These are phyloP conservation scores for Amiota minor DNA, from an alignment of 2,888 invertebrate genomes.

Conservation along the genomic window DNA sequence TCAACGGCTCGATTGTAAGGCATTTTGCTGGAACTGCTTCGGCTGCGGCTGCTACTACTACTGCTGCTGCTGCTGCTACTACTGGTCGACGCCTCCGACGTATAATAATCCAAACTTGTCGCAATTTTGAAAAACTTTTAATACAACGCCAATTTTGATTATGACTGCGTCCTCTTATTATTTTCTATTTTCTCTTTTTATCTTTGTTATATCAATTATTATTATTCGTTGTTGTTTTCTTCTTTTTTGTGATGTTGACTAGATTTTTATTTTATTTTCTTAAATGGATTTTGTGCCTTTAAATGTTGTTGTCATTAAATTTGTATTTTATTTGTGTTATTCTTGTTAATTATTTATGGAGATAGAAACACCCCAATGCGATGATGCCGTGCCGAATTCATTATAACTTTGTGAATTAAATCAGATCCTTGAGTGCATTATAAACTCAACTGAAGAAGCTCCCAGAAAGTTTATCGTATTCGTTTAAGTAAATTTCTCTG, in stretches of 20 bases:
- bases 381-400: constrained; percentile 73
- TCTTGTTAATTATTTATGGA: constrained; percentile 63
- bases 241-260: constrained; percentile 50
- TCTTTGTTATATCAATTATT: constrained; percentile 22
- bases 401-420: constrained; percentile 64
- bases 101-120: constrained; percentile 27
- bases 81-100: constrained; percentile 25
- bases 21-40: constrained; percentile 59
- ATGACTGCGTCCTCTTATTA: too few species aligned
- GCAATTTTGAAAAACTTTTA: constrained; percentile 18
- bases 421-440: constrained; percentile 68
- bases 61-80: constrained; percentile 13
- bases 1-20: constrained; percentile 72
- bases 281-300: constrained; percentile 26
- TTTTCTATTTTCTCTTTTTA: constrained; percentile 4
- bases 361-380: constrained; percentile 74
- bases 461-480: not conserved
- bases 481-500: constrained; percentile 37
- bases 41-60: not conserved
- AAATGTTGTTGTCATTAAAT: not conserved
- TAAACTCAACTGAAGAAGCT: constrained; percentile 28
- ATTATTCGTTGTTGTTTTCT: not conserved
- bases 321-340: constrained; percentile 33
- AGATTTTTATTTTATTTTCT: constrained; percentile 47
- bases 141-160: not conserved